These are phyloP conservation scores for Lordiphosa fenestrarum DNA, from an alignment of 2,888 invertebrate species.

Conservation along the genomic window DNA sequence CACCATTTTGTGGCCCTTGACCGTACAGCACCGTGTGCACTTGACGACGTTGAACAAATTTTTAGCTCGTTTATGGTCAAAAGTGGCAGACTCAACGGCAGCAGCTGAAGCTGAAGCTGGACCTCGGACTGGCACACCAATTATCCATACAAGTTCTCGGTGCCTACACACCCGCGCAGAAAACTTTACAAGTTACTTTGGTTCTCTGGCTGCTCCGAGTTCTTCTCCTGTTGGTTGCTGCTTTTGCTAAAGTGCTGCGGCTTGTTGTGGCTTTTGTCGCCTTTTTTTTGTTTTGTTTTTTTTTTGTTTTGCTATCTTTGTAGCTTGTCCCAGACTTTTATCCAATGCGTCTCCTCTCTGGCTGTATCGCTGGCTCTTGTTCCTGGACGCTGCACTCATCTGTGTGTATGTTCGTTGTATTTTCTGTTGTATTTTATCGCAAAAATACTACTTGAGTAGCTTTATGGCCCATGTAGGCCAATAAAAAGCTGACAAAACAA, in stretches of 20 bases:
- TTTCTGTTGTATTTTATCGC: slow-evolving; percentile 76
- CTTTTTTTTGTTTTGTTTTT: slow-evolving; percentile 20
- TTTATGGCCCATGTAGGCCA: slow-evolving; percentile 74
- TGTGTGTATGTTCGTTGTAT: slow-evolving; percentile 27
- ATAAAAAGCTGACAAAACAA: slow-evolving; percentile 78
- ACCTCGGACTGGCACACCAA: slow-evolving; percentile 49
- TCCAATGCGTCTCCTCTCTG: slow-evolving; percentile 47
- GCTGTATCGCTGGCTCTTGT: slow-evolving; percentile 7
- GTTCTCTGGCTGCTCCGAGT: slow-evolving; percentile 32
- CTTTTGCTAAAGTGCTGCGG: slow-evolving; percentile 59
- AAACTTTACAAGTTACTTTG: slow-evolving; percentile 72
- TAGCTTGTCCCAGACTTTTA: slow-evolving; percentile 67
- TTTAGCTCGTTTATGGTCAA: slow-evolving; percentile 76
- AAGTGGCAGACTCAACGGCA: slow-evolving; percentile 71
- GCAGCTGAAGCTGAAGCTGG: slow-evolving; percentile 47
- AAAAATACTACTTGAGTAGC: slow-evolving; percentile 77
- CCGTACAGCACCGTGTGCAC: slow-evolving; percentile 60
- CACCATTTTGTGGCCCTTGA: slow-evolving; percentile 39
- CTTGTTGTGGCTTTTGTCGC: slow-evolving; percentile 54
- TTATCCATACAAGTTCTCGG: slow-evolving; percentile 68
- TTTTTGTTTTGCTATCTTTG: slow-evolving; percentile 26
- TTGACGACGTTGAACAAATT: slow-evolving; percentile 72
- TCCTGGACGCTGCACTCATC: slow-evolving; percentile 11
- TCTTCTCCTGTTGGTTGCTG: slow-evolving; percentile 3
- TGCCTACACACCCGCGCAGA: slow-evolving; percentile 49